A percentile compares a stretch with the other conserved stretches of the same genome.
These are phyloP conservation scores for Penelope pileata DNA, from an alignment of 2,113 vertebrate genomes.

Conservation along the genomic window DNA sequence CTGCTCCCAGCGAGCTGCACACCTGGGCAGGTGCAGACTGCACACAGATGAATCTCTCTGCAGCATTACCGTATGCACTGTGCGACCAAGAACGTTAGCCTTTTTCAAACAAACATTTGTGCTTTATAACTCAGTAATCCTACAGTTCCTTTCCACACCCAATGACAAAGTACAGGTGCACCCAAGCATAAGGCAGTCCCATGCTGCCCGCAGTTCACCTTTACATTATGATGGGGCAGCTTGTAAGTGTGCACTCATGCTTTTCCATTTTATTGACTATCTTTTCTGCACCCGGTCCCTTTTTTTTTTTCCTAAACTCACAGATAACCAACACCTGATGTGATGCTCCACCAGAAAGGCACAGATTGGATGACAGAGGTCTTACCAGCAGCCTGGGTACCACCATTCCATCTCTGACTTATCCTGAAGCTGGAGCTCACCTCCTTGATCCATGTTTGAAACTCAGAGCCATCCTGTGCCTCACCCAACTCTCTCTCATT, in stretches of 20 bases:
- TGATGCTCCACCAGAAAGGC: background rate
- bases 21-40: background rate
- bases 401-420: background rate
- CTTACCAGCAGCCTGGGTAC: background rate
- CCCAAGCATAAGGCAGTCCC: background rate
- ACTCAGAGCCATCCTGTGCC: background rate
- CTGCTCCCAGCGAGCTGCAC: background rate
- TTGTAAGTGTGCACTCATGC: background rate
- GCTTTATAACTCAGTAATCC: background rate
- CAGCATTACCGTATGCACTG: fast-evolving
- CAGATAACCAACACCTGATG: background rate
- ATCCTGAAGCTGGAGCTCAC: background rate
- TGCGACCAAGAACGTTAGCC: background rate
- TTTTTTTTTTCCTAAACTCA: background rate
- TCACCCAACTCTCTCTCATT: background rate
- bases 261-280: background rate
- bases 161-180: background rate
- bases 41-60: background rate
- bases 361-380: background rate
- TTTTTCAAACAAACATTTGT: background rate
- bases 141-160: background rate
- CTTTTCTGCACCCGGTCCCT: too few species aligned
- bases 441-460: background rate
- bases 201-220: background rate
- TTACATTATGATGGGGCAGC: background rate